A percentile compares a stretch with the other conserved stretches of the same genome.
These are phyloP conservation scores for Tinea semifulvella DNA, from an alignment of 2,888 invertebrate species.

Conservation along the genomic window DNA sequence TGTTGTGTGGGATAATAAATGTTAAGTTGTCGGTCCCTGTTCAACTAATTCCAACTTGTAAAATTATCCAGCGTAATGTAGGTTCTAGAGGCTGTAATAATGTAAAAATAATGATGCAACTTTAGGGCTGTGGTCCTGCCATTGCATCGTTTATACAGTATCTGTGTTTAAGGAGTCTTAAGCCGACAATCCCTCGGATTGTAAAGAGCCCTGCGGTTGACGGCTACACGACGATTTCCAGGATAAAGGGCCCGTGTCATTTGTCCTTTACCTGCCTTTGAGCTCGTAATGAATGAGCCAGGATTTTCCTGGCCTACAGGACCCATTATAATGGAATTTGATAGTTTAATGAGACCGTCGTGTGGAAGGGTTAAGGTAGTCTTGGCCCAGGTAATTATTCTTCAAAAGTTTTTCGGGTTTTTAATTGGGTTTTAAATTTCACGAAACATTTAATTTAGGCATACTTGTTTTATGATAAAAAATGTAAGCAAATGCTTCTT, in stretches of 20 bases:
- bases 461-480: neutral
- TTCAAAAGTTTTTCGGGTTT: neutral
- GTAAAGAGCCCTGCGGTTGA: slow-evolving; percentile 10
- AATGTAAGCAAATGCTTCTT: neutral
- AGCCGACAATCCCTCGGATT: slow-evolving; percentile 10
- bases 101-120: too few species aligned
- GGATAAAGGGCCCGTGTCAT: slow-evolving; percentile 9
- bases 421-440: neutral
- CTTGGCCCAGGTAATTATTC: neutral
- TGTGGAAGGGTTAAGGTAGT: neutral
- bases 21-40: too few species aligned
- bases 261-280: slow-evolving; percentile 12
- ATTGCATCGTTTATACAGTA: too few species aligned
- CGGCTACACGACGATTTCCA: slow-evolving; percentile 5
- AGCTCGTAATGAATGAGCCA: slow-evolving; percentile 4
- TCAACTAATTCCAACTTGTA: too few species aligned
- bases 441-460: too few species aligned
- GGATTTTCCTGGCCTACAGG: neutral
- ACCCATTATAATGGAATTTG: slow-evolving; percentile 1
- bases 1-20: too few species aligned
- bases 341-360: neutral
- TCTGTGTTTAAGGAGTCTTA: slow-evolving; percentile 6
- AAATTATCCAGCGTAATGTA: too few species aligned
- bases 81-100: too few species aligned
- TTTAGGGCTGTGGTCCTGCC: too few species aligned